Percentiles rank a stretch among this genome's conserved stretches.
Evolutionary conservation across 1,140 invertebrate genomes (phyloP).

Genomic region (Laupala kohalensis): DNA sequence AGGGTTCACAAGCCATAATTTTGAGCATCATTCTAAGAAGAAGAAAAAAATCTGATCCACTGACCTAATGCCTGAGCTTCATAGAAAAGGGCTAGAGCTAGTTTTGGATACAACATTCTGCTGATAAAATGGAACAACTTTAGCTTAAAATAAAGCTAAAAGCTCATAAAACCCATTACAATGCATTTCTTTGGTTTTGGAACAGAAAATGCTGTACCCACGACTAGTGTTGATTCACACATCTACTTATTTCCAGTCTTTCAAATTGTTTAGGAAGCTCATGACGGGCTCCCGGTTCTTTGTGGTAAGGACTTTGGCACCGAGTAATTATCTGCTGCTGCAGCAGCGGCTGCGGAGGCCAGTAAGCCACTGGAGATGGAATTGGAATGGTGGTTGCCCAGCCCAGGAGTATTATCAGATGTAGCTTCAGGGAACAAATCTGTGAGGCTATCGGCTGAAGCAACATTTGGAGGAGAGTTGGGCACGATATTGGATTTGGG

Average conservation of each 20-base stretch:
- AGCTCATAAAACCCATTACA: not conserved
- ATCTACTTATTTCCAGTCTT: not conserved
- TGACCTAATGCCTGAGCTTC: not conserved
- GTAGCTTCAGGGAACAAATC: constrained; percentile 19
- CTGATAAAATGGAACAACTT: not conserved
- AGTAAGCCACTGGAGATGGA: constrained; percentile 29
- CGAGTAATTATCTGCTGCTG: constrained; percentile 34
- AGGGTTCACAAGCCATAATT: not conserved
- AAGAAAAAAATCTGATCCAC: not conserved
- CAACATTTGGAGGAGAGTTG: constrained; percentile 14
- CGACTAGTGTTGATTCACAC: not conserved
- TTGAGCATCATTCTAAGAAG: not conserved
- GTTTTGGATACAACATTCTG: not conserved
- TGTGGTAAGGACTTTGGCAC: constrained; percentile 34
- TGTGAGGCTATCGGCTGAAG: not conserved
- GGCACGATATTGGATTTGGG: constrained; percentile 20
- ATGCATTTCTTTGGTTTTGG: not conserved
- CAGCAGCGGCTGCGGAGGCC: constrained; percentile 17
- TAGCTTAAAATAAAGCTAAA: not conserved
- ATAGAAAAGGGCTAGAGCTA: not conserved
- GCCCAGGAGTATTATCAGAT: constrained; percentile 26
- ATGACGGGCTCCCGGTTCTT: not conserved
- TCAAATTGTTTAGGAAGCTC: not conserved
- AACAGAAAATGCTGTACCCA: not conserved
- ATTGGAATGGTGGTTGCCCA: constrained; percentile 25